Evolutionary conservation across 2,113 vertebrate species (phyloP).

Genomic region (Corythornis vintsioides): DNA sequence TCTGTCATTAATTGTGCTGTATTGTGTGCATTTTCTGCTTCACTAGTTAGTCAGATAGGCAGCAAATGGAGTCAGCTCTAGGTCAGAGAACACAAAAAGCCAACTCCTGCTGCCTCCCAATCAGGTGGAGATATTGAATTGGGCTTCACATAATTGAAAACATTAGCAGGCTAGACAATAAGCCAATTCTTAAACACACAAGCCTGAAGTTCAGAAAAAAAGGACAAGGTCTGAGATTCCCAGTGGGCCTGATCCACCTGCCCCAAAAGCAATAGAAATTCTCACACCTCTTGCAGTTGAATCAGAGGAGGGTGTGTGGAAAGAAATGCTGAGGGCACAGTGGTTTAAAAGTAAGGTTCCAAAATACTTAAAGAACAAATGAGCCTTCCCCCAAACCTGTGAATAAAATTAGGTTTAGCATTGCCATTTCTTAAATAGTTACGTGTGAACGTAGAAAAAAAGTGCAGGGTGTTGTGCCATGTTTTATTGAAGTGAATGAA

Average conservation of each 20-base stretch:
- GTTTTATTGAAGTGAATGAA: not conserved
- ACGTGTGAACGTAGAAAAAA: not conserved
- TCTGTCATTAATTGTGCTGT: slow-evolving; percentile 81
- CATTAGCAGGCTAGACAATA: slow-evolving; percentile 35
- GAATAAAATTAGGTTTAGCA: not conserved
- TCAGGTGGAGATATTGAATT: slow-evolving; percentile 50
- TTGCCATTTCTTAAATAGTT: not conserved
- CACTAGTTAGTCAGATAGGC: slow-evolving; percentile 75
- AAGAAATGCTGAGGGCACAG: not conserved
- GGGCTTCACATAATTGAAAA: slow-evolving; percentile 55
- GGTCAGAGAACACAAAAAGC: slow-evolving; percentile 73
- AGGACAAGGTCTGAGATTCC: not conserved
- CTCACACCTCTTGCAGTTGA: not conserved
- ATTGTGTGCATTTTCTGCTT: slow-evolving; percentile 89
- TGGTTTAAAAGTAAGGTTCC: not conserved
- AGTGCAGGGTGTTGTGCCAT: fast-evolving
- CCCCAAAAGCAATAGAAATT: not conserved
- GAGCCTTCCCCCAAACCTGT: not conserved
- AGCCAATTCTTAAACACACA: slow-evolving; percentile 25
- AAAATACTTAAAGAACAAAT: not conserved
- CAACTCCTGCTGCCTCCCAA: slow-evolving; percentile 55
- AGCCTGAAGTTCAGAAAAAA: not conserved
- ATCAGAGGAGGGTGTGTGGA: not conserved
- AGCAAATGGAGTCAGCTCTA: slow-evolving; percentile 72
- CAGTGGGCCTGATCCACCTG: not conserved